A percentile compares a stretch with the other conserved stretches of the same genome.
These are phyloP conservation scores for Sebastes oblongus DNA, from an alignment of 2,797 vertebrate genomes.

Conservation along the genomic window DNA sequence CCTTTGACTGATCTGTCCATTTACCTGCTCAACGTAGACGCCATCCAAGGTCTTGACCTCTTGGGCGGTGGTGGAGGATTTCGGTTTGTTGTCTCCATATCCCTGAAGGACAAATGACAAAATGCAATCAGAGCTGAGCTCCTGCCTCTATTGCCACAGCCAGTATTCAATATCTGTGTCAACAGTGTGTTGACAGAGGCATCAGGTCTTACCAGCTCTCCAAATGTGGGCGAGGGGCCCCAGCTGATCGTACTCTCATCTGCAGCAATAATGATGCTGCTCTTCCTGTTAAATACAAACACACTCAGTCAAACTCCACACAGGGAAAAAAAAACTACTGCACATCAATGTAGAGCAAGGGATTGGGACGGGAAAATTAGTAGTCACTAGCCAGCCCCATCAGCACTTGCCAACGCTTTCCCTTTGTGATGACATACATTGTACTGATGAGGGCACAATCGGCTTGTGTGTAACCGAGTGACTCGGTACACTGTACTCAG, in stretches of 20 bases:
- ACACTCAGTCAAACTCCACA: not conserved
- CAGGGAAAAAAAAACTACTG: no score
- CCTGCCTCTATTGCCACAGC: not conserved
- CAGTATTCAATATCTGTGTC: not conserved
- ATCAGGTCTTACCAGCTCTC: conserved; percentile 89
- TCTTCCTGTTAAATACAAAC: conserved; percentile 84
- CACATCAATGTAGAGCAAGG: not conserved
- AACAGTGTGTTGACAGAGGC: not conserved
- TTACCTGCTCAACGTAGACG: conserved; percentile 92
- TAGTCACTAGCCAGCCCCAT: not conserved
- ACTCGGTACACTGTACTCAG: no score
- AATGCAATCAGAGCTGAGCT: not conserved
- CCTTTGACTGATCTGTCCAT: not conserved
- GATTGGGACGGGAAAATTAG: not conserved
- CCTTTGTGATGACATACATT: not conserved
- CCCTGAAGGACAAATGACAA: conserved; percentile 80
- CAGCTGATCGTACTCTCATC: conserved; percentile 98
- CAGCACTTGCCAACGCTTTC: not conserved
- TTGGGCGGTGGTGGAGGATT: conserved; percentile 94
- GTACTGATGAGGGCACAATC: no score
- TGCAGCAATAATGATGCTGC: conserved; percentile 93
- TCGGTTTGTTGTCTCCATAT: conserved; percentile 96
- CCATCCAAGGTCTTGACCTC: conserved; percentile 96
- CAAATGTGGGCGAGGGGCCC: conserved; percentile 94
- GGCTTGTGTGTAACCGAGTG: no score